phyloP scores from a whole-genome alignment of 2,113 vertebrate genomes.

The Toxotes chatareus region DNA sequence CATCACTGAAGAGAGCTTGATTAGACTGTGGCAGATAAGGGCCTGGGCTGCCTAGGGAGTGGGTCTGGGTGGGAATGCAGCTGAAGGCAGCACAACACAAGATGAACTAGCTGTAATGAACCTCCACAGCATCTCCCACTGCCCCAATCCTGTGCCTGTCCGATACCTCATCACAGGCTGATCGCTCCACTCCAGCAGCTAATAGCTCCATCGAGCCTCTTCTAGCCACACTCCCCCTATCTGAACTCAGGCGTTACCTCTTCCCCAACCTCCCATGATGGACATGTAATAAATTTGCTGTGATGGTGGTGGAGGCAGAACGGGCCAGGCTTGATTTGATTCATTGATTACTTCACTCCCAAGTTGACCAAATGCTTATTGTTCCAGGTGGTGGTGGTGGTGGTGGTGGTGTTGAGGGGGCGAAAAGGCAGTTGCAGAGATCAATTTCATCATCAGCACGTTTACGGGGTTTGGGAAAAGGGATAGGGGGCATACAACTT shows the following conservation, averaged over 20 bases:
- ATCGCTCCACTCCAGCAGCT: constrained; percentile 68
- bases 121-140: constrained; percentile 54
- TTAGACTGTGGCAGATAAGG: constrained; percentile 29
- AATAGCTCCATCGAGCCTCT: constrained; percentile 61
- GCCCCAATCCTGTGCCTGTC: constrained; percentile 59
- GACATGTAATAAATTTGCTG: constrained; percentile 64
- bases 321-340: constrained; percentile 42
- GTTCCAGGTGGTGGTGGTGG: constrained; percentile 14
- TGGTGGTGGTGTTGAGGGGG: background rate
- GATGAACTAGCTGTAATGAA: constrained; percentile 74
- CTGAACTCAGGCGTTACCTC: constrained; percentile 33
- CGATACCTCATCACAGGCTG: constrained; percentile 71
- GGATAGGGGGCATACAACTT: background rate
- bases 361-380: constrained; percentile 46
- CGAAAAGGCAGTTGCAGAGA: background rate
- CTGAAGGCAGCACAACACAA: constrained; percentile 62
- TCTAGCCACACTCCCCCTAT: background rate
- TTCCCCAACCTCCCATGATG: constrained; percentile 40
- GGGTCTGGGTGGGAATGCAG: constrained; percentile 28
- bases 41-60: background rate
- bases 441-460: constrained; percentile 13
- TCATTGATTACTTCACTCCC: constrained; percentile 56
- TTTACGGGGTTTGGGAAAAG: background rate
- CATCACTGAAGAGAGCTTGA: constrained; percentile 14
- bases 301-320: constrained; percentile 37